These are phyloP conservation scores for Amia ocellicauda DNA, from an alignment of 2,113 vertebrate species.

Conservation along the genomic window DNA sequence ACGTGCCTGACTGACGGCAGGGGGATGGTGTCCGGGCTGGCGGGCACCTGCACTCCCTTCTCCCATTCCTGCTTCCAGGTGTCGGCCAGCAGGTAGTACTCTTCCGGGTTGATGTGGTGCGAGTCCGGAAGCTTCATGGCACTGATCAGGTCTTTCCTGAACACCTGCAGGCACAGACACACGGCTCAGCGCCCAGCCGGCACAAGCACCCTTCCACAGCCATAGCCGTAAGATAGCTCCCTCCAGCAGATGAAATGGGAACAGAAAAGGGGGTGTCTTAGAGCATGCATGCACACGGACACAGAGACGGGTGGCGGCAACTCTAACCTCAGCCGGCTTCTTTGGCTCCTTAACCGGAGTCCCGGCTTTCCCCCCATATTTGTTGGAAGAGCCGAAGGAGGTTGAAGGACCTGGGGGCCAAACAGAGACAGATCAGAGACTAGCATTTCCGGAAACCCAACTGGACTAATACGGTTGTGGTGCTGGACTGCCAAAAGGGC, in stretches of 20 bases:
- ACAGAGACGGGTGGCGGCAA: background rate
- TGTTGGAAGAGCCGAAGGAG: slow-evolving; percentile 83
- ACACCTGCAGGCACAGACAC: slow-evolving; percentile 69
- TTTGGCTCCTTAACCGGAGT: slow-evolving; percentile 78
- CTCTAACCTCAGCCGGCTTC: slow-evolving; percentile 89
- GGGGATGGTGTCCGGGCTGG: slow-evolving; percentile 85
- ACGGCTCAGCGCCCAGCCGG: no score
- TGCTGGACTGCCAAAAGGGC: no score
- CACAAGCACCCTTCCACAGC: no score
- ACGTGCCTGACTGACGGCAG: slow-evolving; percentile 82
- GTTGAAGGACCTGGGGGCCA: slow-evolving; percentile 80
- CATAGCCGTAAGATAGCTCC: no score
- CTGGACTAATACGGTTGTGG: no score
- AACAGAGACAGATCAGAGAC: background rate
- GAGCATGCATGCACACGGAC: background rate
- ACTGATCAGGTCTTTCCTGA: slow-evolving; percentile 98
- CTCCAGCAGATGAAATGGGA: no score
- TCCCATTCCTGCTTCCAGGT: slow-evolving; percentile 98
- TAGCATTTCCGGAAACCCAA: no score
- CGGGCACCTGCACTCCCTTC: slow-evolving; percentile 93
- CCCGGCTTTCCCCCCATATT: slow-evolving; percentile 83
- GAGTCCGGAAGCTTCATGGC: slow-evolving; percentile 98
- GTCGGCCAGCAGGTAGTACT: slow-evolving; percentile 89
- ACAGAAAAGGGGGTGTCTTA: no score
- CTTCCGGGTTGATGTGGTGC: slow-evolving; percentile 85